Evolutionary conservation across 2,888 invertebrate genomes (phyloP), one percentile per base, ranked within the genome.

Genomic region (Xestia xanthographa): DNA sequence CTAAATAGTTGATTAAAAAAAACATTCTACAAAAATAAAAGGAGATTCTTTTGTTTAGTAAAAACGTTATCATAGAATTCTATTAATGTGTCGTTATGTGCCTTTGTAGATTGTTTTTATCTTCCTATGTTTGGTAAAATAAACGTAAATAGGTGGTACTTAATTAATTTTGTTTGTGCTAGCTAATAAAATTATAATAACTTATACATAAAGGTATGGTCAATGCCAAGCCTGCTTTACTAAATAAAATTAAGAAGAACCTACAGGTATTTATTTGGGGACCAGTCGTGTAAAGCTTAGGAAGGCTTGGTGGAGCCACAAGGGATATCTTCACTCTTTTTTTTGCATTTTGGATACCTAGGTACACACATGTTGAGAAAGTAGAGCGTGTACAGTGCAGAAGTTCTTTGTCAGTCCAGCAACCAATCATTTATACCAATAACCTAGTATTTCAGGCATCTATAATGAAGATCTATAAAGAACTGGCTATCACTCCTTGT

Each of bases 381-480:
- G 17, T 41, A 41, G 41, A n/a, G 43, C 11, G 9, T 53, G 34
- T n/a, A 17, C n/a, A n/a, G 26, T 26, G 9, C 6, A 62, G 67
- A 60, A 63, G 9, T 68, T 48, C 56, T 78, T 53, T 38, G 53
- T 53, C 20, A 63, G 62, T 56, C 12, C 29, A 58, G 29, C 34
- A 66, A 43, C 14, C 34, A 80, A 56, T 34, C 0, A 50, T 56
- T 68, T 77, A 38, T 12, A 68, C 5, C 53, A 53, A 53, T 34
- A 11, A 48, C 17, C n/a, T 43, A 58, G 26, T 77, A 48, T 50
- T 20, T 66, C 34, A 56, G 12, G 14, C 29, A 82, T n/a, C 9
- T 26, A 26, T 38, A n/a, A 50, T 38, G 12, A 41, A 22, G 29
- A 56, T 17, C n/a, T n/a, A 45, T 50, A 68, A 68, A 73, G 43